Evolutionary conservation across 1,140 invertebrate species (phyloP), one percentile per base, ranked within the genome.

Genomic region (Sitobion miscanthi): DNA sequence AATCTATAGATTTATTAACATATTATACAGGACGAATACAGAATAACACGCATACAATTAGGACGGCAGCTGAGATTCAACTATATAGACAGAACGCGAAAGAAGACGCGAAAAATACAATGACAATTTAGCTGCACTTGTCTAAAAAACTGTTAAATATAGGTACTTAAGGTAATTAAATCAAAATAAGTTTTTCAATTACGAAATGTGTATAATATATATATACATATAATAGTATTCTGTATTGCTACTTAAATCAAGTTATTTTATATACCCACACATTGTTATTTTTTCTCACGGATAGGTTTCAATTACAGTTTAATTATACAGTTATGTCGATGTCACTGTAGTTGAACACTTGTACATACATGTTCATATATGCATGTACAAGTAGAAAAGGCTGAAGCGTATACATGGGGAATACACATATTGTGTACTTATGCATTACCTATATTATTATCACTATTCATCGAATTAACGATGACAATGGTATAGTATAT

Each of bases 241-340:
- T 77, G 4, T 77, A 35, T 35, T 77, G 5, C 14, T 77, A 77
- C 30, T 77, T 77, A 77, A 35, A n/a, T 77, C 62, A 77, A 77
- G 62, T 77, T 77, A 77, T n/a, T 77, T 77, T 77, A 20, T 77
- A 20, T 35, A 77, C 62, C 77, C 77, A 38, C 20, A 38, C 77
- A 21, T 83, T 17, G 5, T 38, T 38, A n/a, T 57, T 38, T 89
- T 89, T 57, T 57, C 88, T 38, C 87, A 54, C 52, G 52, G 35
- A 89, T 57, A 89, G 21, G 3, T 42, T 57, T 57, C 52, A 38
- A 57, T 89, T 42, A 89, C 21, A 23, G 35, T 54, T 20, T 20
- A 89, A 89, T 89, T 38, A 89, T 57, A 54, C 87, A 89, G n/a
- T 54, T 54, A 89, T 89, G 35, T 23, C n/a, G 47, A 52, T 52